Base-by-base conservation (phyloP, 2,113 vertebrate genomes). In the Mugil cephalus region DNA sequence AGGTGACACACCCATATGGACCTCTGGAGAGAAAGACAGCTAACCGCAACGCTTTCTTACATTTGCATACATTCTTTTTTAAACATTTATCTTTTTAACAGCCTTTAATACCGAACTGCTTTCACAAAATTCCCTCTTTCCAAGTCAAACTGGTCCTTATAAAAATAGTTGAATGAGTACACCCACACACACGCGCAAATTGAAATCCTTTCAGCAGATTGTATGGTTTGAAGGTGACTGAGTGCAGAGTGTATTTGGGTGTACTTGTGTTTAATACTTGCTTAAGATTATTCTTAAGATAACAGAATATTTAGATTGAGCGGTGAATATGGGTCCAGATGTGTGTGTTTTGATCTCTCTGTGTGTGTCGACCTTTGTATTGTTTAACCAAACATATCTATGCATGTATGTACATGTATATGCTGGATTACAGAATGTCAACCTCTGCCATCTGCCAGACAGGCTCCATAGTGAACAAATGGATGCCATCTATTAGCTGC, bases 381-480 rank as follows among this genome's bases (percentile, higher is more conserved):
- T 17, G 10, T 69, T 42, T 4, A 48, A 15, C 13, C 53, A 65
- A 59, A 52, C 58, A 51, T 30, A 69, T 51, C 38, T 14, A 2
- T 54, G 62, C 69, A 54, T 67, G 62, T 42, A 48, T 39, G 53
- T 66, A 38, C 50, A 52, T 19, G 40, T 59, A 45, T 66, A 55
- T 61, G 11, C 15, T 30, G 14, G 17, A 39, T 34, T 21, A 2
- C 21, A 70, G 59, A 18, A 51, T 62, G 63, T 64, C 48, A 74
- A 77, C 34, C 9, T 21, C 36, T 46, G 54, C 53, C 30, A 24
- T 51, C 60, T 71, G n/a, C 10, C 11, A 46, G 10, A 13, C 17
- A n/a, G 63, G 34, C 80, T 78, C 74, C 74, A 74, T 78, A 78
- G 74, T 54, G 35, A 40, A 60, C 58, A 21, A 63, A 68, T 59